These are phyloP conservation scores for Cryptotis parvus DNA, from an alignment of 2,113 vertebrate species.

Conservation along the genomic window DNA sequence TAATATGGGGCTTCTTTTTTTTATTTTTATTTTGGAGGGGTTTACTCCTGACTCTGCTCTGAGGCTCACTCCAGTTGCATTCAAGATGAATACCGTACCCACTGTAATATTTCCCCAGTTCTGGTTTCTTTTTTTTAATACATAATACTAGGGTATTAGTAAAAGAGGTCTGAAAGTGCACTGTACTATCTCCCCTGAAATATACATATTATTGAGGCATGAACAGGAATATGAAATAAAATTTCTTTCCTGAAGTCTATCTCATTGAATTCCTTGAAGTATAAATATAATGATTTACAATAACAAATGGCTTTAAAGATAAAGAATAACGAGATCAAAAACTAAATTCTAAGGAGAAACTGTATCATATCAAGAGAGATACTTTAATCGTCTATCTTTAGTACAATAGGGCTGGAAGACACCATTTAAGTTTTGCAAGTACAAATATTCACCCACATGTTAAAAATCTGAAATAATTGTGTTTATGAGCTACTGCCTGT, in stretches of 20 bases:
- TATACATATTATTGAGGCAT: neutral
- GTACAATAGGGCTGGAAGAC: constrained; percentile 8
- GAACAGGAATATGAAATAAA: neutral
- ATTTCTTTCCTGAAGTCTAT: constrained; percentile 7
- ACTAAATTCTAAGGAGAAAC: constrained; percentile 12
- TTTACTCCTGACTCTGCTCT: too few species aligned
- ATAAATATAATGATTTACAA: neutral
- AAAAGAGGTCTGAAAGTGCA: neutral
- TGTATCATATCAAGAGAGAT: neutral
- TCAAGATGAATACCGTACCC: neutral
- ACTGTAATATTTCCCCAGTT: neutral
- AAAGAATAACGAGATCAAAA: constrained; percentile 30
- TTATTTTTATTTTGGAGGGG: too few species aligned
- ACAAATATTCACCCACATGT: neutral
- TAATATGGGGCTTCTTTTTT: neutral
- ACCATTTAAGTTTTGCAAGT: neutral
- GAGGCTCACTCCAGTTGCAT: too few species aligned
- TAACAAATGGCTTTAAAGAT: neutral
- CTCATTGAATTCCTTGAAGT: constrained; percentile 16
- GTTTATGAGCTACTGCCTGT: neutral
- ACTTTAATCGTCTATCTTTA: neutral
- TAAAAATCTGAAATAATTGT: neutral
- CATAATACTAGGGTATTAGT: neutral
- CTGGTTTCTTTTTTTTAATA: neutral
- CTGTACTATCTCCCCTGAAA: constrained; percentile 3